These are phyloP conservation scores for Notocelia uddmanniana DNA, from an alignment of 2,888 invertebrate species.

Conservation along the genomic window DNA sequence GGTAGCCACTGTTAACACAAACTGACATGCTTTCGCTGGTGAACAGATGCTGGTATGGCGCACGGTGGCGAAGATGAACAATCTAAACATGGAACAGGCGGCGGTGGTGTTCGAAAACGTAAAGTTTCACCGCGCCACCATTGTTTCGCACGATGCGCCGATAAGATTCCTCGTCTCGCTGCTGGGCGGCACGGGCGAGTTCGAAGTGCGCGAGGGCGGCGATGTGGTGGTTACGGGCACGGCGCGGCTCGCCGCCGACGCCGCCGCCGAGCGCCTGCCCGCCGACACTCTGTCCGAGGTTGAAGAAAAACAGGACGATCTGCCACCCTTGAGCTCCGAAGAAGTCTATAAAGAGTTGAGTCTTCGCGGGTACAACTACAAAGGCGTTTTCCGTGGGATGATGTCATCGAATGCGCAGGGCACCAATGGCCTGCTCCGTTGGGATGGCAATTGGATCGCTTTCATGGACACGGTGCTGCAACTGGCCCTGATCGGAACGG, in stretches of 20 bases:
- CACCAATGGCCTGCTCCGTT: conserved; percentile 89
- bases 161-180: conserved; percentile 94
- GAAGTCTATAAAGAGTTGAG: conserved; percentile 95
- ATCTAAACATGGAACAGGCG: conserved; percentile 90
- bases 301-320: conserved; percentile 68
- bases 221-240: conserved; percentile 93
- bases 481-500: conserved; percentile 92
- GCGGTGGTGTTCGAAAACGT: conserved; percentile 96
- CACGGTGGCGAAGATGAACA: conserved; percentile 92
- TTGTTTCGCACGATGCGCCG: conserved; percentile 93
- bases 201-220: conserved; percentile 96
- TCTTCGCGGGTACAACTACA: conserved; percentile 95
- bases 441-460: conserved; percentile 97
- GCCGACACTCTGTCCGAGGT: conserved; percentile 65
- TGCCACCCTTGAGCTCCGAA: conserved; percentile 84
- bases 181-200: conserved; percentile 92
- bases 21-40: conserved; percentile 42
- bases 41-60: conserved; percentile 93
- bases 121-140: conserved; percentile 96
- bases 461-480: conserved; percentile 99
- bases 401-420: conserved; percentile 90
- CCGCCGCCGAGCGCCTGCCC: conserved; percentile 87
- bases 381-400: conserved; percentile 93
- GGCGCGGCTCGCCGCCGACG: conserved; percentile 88
- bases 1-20: no score